phyloP scores from a whole-genome alignment of 2,113 vertebrate genomes.

The Coptodon bakossiorum region DNA sequence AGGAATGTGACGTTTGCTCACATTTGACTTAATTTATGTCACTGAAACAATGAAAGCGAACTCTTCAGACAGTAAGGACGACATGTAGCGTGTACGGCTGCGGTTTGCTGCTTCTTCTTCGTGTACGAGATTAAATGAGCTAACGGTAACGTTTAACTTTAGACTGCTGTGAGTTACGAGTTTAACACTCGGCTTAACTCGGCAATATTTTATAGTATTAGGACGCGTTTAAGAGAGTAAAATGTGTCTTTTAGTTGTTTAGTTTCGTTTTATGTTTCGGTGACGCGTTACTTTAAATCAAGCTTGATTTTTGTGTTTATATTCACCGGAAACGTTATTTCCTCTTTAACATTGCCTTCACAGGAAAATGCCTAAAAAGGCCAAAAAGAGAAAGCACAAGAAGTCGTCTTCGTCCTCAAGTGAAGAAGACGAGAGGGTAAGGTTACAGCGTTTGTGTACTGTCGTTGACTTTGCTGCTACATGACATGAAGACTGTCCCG shows the following conservation, averaged over 20 bases:
- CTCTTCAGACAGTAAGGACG: not conserved
- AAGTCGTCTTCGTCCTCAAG: constrained; percentile 23
- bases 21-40: accelerated
- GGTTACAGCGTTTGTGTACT: not conserved
- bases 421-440: constrained; percentile 60
- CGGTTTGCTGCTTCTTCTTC: not conserved
- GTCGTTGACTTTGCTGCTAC: not conserved
- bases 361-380: constrained; percentile 64
- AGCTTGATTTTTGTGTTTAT: not conserved
- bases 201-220: not conserved
- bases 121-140: not conserved
- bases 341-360: not conserved
- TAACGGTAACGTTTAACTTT: not conserved
- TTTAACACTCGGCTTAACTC: not conserved
- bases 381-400: constrained; percentile 49
- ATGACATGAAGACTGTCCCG: not conserved
- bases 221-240: not conserved
- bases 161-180: not conserved
- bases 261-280: not conserved
- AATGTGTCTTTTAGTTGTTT: not conserved
- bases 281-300: not conserved
- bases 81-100: not conserved
- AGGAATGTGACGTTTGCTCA: not conserved
- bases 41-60: not conserved
- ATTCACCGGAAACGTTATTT: not conserved